Conservation (phyloP, 2,888 invertebrate species). For the Lasioglossum oenotherae region DNA sequence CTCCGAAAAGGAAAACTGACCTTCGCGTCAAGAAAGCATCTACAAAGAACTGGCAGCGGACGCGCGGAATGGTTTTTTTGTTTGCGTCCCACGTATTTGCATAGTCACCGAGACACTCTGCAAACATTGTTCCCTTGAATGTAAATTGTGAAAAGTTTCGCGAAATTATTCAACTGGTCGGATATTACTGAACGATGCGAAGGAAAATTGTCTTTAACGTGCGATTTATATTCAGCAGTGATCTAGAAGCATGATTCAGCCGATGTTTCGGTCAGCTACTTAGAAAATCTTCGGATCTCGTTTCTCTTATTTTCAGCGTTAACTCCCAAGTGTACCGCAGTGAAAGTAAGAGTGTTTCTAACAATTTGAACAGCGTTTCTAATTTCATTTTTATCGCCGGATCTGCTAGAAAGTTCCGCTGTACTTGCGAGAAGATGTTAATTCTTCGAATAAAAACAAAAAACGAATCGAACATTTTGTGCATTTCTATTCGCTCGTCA, state of each 20-base stretch:
- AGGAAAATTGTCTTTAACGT: too few species aligned
- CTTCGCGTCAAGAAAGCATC: neutral
- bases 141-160: neutral
- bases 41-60: neutral
- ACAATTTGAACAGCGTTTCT: conserved; percentile 34
- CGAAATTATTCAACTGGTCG: neutral
- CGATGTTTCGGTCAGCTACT: neutral
- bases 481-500: neutral
- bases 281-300: conserved; percentile 22
- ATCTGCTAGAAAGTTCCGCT: neutral
- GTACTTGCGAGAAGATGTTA: neutral
- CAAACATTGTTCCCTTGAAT: neutral
- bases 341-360: conserved; percentile 38
- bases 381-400: neutral
- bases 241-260: conserved; percentile 8
- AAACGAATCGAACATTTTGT: neutral
- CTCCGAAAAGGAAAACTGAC: neutral
- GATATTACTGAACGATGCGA: neutral
- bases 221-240: neutral
- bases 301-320: conserved; percentile 30
- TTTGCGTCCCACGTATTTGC: neutral
- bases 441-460: neutral
- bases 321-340: neutral
- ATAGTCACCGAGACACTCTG: neutral
- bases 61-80: neutral